These are phyloP conservation scores for Serripes groenlandicus DNA, from an alignment of 2,888 invertebrate genomes.

Conservation along the genomic window DNA sequence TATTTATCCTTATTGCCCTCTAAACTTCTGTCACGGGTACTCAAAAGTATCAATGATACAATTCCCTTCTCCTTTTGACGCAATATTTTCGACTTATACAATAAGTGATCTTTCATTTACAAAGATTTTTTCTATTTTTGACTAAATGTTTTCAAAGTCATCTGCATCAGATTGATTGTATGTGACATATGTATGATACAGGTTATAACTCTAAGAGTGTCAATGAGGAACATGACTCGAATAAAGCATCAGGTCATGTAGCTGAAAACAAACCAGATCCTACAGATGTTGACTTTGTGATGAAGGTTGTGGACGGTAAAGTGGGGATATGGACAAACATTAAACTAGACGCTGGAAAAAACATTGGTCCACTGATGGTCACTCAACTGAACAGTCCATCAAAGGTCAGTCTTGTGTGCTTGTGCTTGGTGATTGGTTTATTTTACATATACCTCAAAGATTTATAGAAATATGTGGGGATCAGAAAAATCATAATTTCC, in stretches of 20 bases:
- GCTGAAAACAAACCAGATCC: background rate
- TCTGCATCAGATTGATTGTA: background rate
- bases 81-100: no score
- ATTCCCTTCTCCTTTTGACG: no score
- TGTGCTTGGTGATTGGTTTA: no score
- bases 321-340: slow-evolving; percentile 41
- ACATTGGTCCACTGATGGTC: slow-evolving; percentile 49
- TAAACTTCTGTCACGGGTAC: no score
- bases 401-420: slow-evolving; percentile 16
- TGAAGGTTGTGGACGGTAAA: slow-evolving; percentile 6
- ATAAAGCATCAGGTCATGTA: background rate
- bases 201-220: background rate
- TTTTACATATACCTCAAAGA: no score
- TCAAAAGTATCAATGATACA: no score
- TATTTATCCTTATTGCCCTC: no score
- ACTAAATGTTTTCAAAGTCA: background rate
- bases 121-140: background rate
- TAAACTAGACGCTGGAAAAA: slow-evolving; percentile 48
- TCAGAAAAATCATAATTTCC: no score
- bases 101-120: background rate
- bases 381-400: background rate
- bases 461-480: no score
- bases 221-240: background rate
- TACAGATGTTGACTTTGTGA: slow-evolving; percentile 4
- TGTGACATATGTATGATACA: background rate